A percentile compares a stretch with the other conserved stretches of the same genome.
These are phyloP conservation scores for Automeris io DNA, from an alignment of 2,888 invertebrate genomes.

Conservation along the genomic window DNA sequence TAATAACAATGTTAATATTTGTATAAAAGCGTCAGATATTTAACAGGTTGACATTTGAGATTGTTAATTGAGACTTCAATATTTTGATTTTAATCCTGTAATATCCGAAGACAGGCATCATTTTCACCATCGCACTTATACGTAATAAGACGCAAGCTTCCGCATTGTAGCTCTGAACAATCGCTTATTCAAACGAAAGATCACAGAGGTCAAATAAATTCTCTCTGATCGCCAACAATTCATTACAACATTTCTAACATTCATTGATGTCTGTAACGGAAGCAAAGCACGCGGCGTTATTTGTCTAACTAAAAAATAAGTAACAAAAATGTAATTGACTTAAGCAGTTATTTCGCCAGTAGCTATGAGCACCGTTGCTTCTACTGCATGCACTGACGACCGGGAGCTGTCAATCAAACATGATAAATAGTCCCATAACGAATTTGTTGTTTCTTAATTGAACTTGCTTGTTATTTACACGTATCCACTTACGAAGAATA, in stretches of 20 bases:
- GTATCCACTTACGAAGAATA: constrained; percentile 4
- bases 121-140: background rate
- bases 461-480: constrained; percentile 39
- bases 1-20: too few species aligned
- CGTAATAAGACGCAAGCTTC: constrained; percentile 7
- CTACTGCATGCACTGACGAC: constrained; percentile 15
- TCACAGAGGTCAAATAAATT: constrained; percentile 19
- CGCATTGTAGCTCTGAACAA: constrained; percentile 12
- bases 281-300: constrained; percentile 27
- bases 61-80: too few species aligned
- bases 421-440: constrained; percentile 61
- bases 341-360: constrained; percentile 41
- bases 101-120: background rate
- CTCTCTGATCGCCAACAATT: constrained; percentile 10
- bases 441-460: constrained; percentile 58
- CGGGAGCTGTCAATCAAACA: constrained; percentile 51
- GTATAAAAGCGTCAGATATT: too few species aligned
- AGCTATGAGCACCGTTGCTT: constrained; percentile 29
- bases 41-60: too few species aligned
- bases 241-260: constrained; percentile 17
- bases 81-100: too few species aligned
- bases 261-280: constrained; percentile 30
- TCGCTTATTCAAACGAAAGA: constrained; percentile 15
- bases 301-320: constrained; percentile 40
- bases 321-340: constrained; percentile 47